These are phyloP conservation scores for Thymallus thymallus DNA, from an alignment of 2,113 vertebrate genomes.

Conservation along the genomic window DNA sequence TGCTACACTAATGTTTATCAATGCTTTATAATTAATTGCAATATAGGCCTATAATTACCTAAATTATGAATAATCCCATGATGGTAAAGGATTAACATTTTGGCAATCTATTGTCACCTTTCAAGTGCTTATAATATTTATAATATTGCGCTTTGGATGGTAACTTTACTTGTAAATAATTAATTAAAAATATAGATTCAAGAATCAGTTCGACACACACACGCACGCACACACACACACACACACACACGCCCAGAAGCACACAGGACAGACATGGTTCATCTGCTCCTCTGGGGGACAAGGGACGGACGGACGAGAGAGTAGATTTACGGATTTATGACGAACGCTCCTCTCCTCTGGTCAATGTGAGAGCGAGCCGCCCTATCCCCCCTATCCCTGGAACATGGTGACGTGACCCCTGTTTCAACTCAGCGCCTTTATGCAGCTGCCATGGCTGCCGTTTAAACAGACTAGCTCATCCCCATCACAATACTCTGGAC, in stretches of 20 bases:
- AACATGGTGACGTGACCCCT: conserved; percentile 73
- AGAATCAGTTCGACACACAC: not conserved
- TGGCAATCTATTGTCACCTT: no score
- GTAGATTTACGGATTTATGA: conserved; percentile 53
- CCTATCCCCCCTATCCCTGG: conserved; percentile 52
- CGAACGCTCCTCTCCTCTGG: conserved; percentile 64
- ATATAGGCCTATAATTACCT: no score
- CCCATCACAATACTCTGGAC: conserved; percentile 34
- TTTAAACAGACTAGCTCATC: conserved; percentile 63
- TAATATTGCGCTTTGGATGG: no score
- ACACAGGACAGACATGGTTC: conserved; percentile 32
- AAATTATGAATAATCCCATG: no score
- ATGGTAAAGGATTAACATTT: no score
- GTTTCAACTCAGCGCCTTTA: conserved; percentile 75
- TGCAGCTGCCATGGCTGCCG: conserved; percentile 65
- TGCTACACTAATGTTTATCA: no score
- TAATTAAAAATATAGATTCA: no score
- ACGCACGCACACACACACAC: not conserved
- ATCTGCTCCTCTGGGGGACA: conserved; percentile 58
- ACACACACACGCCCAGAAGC: not conserved
- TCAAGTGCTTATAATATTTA: no score
- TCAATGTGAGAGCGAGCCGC: conserved; percentile 56
- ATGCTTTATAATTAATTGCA: no score
- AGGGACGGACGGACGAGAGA: conserved; percentile 46
- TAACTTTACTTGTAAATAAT: no score